Conservation (phyloP, 1,140 invertebrate species). For the Diploscapter pachys region DNA sequence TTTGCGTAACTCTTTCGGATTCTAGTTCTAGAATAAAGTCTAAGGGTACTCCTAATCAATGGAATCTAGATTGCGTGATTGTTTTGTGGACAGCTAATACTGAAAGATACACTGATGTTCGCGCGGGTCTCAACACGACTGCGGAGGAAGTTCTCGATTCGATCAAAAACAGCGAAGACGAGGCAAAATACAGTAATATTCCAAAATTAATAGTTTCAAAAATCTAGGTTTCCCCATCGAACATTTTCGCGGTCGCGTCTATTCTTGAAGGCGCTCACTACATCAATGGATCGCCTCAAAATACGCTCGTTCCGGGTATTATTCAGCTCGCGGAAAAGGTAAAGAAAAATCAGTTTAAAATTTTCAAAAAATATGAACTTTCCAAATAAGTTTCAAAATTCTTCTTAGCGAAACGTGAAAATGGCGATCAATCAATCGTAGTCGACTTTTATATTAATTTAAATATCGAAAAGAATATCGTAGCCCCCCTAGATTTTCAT, state of each 20-base stretch:
- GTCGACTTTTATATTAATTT: too few species aligned
- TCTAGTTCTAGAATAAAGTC: too few species aligned
- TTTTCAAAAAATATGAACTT: too few species aligned
- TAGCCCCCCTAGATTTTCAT: not conserved
- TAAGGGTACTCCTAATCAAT: not conserved
- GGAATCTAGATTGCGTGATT: conserved; percentile 72
- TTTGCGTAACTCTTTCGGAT: too few species aligned
- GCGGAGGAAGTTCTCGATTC: conserved; percentile 74
- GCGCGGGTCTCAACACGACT: conserved; percentile 78
- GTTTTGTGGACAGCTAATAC: conserved; percentile 95
- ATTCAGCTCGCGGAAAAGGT: conserved; percentile 75
- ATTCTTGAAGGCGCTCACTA: conserved; percentile 83
- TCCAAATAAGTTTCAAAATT: too few species aligned
- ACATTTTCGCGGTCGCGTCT: conserved; percentile 83
- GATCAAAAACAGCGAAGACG: conserved; percentile 70
- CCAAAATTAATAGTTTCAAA: not conserved
- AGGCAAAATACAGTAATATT: conserved; percentile 59
- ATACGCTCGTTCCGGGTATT: conserved; percentile 85
- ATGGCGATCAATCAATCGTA: too few species aligned
- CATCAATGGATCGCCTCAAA: conserved; percentile 94
- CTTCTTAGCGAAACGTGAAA: too few species aligned
- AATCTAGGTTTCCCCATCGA: conserved; percentile 79
- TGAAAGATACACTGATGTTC: conserved; percentile 78
- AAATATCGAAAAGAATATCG: too few species aligned
- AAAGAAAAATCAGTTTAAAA: too few species aligned